A percentile compares a stretch with the other conserved stretches of the same genome.
Conservation (phyloP, 2,113 vertebrate genomes). For the Colaptes auratus region DNA sequence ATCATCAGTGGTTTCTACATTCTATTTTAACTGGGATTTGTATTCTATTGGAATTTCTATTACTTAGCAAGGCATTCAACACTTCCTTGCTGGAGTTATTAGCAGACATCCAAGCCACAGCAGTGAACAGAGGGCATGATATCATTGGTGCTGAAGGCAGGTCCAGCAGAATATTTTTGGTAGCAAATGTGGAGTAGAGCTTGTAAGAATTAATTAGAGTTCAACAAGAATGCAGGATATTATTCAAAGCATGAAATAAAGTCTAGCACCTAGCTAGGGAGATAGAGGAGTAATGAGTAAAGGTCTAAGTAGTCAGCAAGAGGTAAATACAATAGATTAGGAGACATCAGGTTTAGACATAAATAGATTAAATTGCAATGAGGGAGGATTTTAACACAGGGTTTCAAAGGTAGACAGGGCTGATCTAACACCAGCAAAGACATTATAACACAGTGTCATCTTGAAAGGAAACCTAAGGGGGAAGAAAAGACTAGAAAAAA, state of each 20-base stretch:
- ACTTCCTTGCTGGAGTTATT: not conserved
- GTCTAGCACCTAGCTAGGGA: not conserved
- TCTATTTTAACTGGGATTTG: not conserved
- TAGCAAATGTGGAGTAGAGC: not conserved
- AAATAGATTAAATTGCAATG: not conserved
- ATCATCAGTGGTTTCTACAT: not conserved
- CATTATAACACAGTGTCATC: accelerated
- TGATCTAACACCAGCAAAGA: not conserved
- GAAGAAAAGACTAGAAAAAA: not conserved
- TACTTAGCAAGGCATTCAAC: not conserved
- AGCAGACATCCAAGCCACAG: not conserved
- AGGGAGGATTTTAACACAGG: not conserved
- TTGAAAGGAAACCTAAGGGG: not conserved
- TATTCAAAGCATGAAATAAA: not conserved
- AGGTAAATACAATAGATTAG: not conserved
- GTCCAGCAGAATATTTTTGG: not conserved
- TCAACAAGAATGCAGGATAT: not conserved
- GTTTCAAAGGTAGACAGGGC: not conserved
- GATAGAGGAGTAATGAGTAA: not conserved
- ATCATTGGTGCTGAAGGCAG: not conserved
- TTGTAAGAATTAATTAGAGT: not conserved
- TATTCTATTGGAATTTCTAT: not conserved
- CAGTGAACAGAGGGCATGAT: not conserved
- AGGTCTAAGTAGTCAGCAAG: not conserved
- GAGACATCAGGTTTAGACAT: not conserved